These are phyloP conservation scores for Diploptera punctata DNA, from an alignment of 2,888 invertebrate genomes.

Conservation along the genomic window DNA sequence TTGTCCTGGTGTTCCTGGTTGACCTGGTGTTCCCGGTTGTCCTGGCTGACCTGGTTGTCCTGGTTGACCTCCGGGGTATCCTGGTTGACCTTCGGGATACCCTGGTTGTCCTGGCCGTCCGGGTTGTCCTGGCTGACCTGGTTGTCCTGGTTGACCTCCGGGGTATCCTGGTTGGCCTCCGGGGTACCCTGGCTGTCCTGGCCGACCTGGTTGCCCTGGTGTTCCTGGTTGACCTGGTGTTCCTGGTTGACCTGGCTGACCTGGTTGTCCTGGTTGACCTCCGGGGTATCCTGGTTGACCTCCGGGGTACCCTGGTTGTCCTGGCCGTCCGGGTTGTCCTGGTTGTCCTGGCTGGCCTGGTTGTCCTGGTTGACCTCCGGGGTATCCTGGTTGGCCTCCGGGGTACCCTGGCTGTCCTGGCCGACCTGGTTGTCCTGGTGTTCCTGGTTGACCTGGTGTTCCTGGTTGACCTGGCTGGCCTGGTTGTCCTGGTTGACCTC, in stretches of 20 bases:
- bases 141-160: conserved; percentile 39
- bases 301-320: conserved; percentile 39
- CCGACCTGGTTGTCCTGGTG: background rate
- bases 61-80: conserved; percentile 40
- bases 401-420: conserved; percentile 5
- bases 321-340: conserved; percentile 40
- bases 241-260: conserved; percentile 29
- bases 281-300: conserved; percentile 29
- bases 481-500: conserved; percentile 8
- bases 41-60: conserved; percentile 36
- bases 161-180: conserved; percentile 32
- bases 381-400: background rate
- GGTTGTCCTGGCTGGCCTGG: conserved; percentile 38
- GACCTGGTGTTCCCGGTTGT: conserved; percentile 22
- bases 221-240: conserved; percentile 36
- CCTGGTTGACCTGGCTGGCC: conserved; percentile 1
- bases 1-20: conserved; percentile 32
- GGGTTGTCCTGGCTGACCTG: conserved; percentile 34
- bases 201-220: conserved; percentile 32
- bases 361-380: background rate
- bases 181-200: conserved; percentile 32
- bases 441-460: conserved; percentile 1
- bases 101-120: conserved; percentile 37
- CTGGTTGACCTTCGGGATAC: too few relatives aligned
- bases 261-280: conserved; percentile 32